Evolutionary conservation across 2,888 invertebrate genomes (phyloP), one percentile per base, ranked within the genome.

Genomic region (Caenorhabditis japonica): DNA sequence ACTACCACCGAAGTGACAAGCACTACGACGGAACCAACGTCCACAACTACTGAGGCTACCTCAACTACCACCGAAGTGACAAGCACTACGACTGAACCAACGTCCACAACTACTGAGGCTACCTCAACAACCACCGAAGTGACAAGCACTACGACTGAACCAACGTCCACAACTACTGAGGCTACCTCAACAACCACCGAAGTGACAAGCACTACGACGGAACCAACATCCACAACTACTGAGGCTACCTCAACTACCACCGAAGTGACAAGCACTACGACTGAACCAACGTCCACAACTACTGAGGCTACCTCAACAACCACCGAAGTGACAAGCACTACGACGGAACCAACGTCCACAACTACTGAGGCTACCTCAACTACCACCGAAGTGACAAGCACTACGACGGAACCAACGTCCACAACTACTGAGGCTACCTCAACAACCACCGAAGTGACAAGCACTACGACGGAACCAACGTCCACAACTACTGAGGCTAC

Each of bases 381-480:
- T 10, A 17, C 46, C 12, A 46, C 46, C 7, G 46, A 46, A 25
- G n/a, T 15, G 0, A 46, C 46, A 10, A 46, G n/a, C 13, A 13
- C 4, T 4, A 33, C 55, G 21, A 55, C 55, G 4, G 46, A 43
- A 12, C 34, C 64, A 0, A 64, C 64, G 12, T 39, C 46, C 5
- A 64, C 64, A 5, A 46, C 55, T 3, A 55, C 64, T n/a, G 47
- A 43, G 12, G 36, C 34, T 0, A 52, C 61, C 13, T n/a, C n/a
- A n/a, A n/a, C n/a, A n/a, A 41, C 62, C 13, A 62, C 62, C 13
- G 62, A 62, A n/a, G 27, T 44, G 1, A 53, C 62, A 4, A 41
- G 30, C 12, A 64, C 62, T 15, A 46, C 60, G 12, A 60, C 60
- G 1, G 60, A 44, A 23, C 23, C 43, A 0, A 56, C 59, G 13